Evolutionary conservation across 2,797 vertebrate genomes (phyloP).

Genomic region (Sorex maritimensis): DNA sequence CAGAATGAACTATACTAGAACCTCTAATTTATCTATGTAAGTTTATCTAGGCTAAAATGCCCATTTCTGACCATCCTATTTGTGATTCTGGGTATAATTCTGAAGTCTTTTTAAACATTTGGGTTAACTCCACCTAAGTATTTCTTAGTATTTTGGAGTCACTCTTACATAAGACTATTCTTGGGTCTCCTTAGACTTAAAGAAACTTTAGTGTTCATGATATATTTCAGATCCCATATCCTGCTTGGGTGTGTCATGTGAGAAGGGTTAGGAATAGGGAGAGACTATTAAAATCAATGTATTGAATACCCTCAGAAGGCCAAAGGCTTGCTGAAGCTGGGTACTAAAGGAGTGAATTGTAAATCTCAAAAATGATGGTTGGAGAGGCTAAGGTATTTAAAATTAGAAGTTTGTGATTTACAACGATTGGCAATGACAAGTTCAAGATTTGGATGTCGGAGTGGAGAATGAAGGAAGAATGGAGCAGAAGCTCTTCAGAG

Average conservation of each 20-base stretch:
- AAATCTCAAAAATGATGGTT: not conserved
- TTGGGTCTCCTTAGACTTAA: not conserved
- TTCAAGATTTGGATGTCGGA: not conserved
- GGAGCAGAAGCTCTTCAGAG: not conserved
- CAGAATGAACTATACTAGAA: not conserved
- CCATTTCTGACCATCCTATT: not conserved
- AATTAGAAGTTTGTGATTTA: not conserved
- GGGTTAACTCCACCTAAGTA: not conserved
- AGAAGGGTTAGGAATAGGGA: not conserved
- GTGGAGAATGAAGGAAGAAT: not conserved
- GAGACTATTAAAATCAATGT: constrained; percentile 15
- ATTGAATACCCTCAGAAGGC: not conserved
- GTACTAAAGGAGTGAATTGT: not conserved
- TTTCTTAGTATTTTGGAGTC: not conserved
- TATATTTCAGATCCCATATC: not conserved
- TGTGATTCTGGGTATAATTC: constrained; percentile 9
- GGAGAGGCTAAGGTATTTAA: not conserved
- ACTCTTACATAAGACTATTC: not conserved
- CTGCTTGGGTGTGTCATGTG: not conserved
- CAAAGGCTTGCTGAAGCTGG: not conserved
- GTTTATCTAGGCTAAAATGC: not conserved
- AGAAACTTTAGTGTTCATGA: not conserved
- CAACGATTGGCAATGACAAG: not conserved
- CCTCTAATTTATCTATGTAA: not conserved
- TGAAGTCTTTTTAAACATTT: not conserved